Evolutionary conservation across 1,140 invertebrate species (phyloP).

Genomic region (Drosophila ambigua): DNA sequence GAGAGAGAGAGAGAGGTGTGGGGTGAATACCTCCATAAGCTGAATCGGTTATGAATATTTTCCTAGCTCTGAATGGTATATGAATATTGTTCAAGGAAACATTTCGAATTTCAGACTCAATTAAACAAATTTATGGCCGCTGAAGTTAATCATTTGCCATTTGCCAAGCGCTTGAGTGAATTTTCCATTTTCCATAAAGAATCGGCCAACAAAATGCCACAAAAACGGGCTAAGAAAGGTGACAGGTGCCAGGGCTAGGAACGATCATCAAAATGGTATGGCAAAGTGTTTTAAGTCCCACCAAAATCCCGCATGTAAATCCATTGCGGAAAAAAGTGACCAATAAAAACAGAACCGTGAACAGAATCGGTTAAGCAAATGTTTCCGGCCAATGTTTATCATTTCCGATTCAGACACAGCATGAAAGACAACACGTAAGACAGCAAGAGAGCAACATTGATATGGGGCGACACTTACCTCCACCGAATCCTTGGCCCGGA

Average conservation of each 20-base stretch:
- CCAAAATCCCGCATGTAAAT: no score
- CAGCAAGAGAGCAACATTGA: not conserved
- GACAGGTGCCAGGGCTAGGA: no score
- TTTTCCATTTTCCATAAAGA: no score
- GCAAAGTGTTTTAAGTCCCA: no score
- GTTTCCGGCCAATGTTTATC: slow-evolving; percentile 36
- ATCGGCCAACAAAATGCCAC: no score
- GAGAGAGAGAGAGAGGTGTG: not conserved
- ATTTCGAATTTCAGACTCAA: slow-evolving; percentile 1
- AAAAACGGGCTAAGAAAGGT: no score
- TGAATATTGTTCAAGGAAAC: slow-evolving; percentile 5
- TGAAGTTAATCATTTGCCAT: no score
- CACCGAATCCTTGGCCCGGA: slow-evolving; percentile 81
- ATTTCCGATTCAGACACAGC: slow-evolving; percentile 13
- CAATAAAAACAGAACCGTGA: no score
- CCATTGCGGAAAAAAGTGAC: no score
- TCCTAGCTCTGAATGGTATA: not conserved
- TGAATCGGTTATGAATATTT: slow-evolving; percentile 39
- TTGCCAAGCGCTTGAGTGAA: no score
- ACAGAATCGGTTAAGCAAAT: slow-evolving; percentile 9
- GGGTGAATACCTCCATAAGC: slow-evolving; percentile 21
- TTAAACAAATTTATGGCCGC: no score
- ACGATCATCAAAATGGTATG: no score
- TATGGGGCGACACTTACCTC: slow-evolving; percentile 66
- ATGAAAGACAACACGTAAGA: not conserved